A percentile compares a stretch with the other conserved stretches of the same genome.
Conservation (phyloP, 2,888 invertebrate species). For the Volucella inanis region DNA sequence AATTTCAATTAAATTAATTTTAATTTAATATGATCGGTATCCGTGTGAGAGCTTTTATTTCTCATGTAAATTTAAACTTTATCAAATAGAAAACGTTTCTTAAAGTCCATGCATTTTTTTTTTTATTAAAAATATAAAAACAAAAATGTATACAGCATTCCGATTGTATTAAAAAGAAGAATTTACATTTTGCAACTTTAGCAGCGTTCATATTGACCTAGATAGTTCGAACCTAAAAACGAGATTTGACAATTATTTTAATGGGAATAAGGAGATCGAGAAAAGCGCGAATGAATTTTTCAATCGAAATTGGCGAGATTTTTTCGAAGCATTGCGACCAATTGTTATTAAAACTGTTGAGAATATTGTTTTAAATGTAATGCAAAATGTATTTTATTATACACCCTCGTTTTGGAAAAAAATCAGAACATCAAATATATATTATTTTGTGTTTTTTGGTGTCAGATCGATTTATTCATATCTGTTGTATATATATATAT, state of each 20-base stretch:
- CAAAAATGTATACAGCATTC: constrained; percentile 86
- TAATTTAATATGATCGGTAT: no score
- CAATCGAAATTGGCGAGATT: constrained; percentile 89
- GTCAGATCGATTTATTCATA: no score
- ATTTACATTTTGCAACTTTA: constrained; percentile 87
- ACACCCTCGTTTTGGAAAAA: constrained; percentile 82
- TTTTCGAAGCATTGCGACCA: constrained; percentile 88
- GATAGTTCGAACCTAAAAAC: constrained; percentile 86
- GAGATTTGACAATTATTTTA: constrained; percentile 88
- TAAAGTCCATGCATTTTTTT: background rate
- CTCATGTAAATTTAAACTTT: no score
- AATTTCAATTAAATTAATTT: no score
- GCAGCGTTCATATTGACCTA: constrained; percentile 86
- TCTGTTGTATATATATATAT: no score
- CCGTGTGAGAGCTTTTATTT: no score
- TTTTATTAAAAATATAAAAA: constrained; percentile 86
- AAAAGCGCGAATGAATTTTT: constrained; percentile 88
- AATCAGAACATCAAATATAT: no score
- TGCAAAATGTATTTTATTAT: constrained; percentile 86
- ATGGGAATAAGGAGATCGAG: constrained; percentile 88
- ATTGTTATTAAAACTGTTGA: constrained; percentile 87
- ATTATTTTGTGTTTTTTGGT: no score
- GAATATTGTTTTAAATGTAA: constrained; percentile 86
- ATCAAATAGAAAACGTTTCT: background rate
- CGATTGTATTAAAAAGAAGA: constrained; percentile 86